phyloP scores from a whole-genome alignment of 1,140 invertebrate genomes.

The Sinonovacula constricta region DNA sequence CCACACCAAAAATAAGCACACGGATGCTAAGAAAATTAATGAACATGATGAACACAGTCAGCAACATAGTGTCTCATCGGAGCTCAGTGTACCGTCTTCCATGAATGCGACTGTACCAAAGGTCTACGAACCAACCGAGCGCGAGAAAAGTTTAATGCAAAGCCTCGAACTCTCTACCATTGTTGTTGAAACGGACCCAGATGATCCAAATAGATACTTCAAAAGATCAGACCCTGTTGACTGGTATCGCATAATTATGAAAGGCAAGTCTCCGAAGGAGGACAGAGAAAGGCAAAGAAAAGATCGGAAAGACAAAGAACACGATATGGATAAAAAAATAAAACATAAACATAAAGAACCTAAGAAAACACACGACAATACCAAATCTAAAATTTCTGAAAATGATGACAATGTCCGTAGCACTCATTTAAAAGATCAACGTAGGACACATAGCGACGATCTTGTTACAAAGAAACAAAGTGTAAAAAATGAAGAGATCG shows the following conservation, averaged over 20 bases:
- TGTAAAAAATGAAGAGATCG: neutral
- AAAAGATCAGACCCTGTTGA: conserved; percentile 32
- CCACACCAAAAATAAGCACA: too few relatives aligned
- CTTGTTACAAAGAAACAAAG: neutral
- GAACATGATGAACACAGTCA: neutral
- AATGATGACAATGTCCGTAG: too few relatives aligned
- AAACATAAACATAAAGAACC: neutral
- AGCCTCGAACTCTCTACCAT: conserved; percentile 39
- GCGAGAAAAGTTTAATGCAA: conserved; percentile 23
- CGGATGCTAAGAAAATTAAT: too few relatives aligned
- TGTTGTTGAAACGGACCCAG: conserved; percentile 21
- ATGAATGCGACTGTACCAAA: conserved; percentile 11
- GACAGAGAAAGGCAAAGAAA: neutral
- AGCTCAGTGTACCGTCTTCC: neutral
- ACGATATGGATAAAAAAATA: neutral
- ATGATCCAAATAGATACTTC: conserved; percentile 44
- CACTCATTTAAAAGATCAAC: neutral
- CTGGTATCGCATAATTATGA: conserved; percentile 43
- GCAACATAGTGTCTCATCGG: neutral
- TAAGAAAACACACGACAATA: too few relatives aligned
- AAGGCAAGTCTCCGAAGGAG: conserved; percentile 26
- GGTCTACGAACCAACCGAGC: conserved; percentile 23
- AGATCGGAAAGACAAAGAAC: neutral
- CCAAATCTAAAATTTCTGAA: too few relatives aligned
- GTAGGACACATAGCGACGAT: neutral